These are phyloP conservation scores for Mustela lutreola DNA, from an alignment of 2,113 vertebrate species.

Conservation along the genomic window DNA sequence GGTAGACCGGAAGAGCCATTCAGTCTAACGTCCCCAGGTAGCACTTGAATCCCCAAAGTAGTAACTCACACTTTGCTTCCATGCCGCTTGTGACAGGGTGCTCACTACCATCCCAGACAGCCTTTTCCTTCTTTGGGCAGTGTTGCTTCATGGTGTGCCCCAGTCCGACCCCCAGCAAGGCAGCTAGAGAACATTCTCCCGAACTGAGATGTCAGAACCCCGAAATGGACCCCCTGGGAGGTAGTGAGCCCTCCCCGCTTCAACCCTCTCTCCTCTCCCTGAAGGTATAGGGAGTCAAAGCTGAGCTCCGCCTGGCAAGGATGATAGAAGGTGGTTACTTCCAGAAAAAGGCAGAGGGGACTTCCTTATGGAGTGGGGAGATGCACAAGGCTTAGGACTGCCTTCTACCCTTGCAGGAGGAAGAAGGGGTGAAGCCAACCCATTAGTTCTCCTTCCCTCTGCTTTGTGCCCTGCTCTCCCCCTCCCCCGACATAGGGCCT, in stretches of 20 bases:
- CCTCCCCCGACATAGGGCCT: not conserved
- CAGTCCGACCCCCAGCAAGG: not conserved
- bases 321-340: not conserved
- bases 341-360: not conserved
- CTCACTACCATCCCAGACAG: not conserved
- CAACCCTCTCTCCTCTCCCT: not conserved
- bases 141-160: not conserved
- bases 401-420: not conserved
- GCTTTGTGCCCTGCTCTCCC: not conserved
- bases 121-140: not conserved
- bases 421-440: not conserved
- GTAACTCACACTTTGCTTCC: not conserved
- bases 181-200: not conserved
- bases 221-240: not conserved
- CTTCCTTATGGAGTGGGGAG: accelerated
- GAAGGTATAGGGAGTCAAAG: not conserved
- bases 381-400: no score
- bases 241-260: accelerated
- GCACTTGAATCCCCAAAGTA: no score
- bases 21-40: accelerated
- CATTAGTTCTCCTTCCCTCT: not conserved
- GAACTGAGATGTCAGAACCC: not conserved
- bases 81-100: accelerated
- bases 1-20: not conserved
- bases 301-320: not conserved